Evolutionary conservation across 2,888 invertebrate species (phyloP), one percentile per base, ranked within the genome.

Genomic region (Cataglyphis albicans): DNA sequence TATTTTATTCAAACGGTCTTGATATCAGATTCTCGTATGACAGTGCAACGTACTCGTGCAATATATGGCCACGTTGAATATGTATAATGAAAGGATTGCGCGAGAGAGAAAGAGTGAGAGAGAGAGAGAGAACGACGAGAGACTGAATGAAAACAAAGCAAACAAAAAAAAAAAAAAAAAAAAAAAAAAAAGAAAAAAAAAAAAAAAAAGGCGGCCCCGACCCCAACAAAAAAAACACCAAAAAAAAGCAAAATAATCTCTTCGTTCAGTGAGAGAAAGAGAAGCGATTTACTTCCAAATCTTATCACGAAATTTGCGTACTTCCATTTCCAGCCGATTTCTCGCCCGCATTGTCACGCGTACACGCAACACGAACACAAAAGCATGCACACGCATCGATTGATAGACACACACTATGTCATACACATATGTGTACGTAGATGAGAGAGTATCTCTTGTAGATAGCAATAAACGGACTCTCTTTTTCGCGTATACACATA

Each of bases 391-490:
- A 59, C 57, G 15, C n/a, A 73, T n/a, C 52, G 48, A 68, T 52
- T 12, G 48, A 44, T 38, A 63, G 25, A 44, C 0, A 57, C 0
- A 57, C 6, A 41, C 1, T 15, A 2, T 55, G 82, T 38, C 44
- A 55, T n/a, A 48, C 10, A 38, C 35, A 44, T 18, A 55, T 18
- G 32, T 52, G 29, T 59, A 32, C 38, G 76, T 41, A 59, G 59
- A 83, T 44, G 59, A 65, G 55, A 82, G 38, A 78, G 76, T 78
- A 52, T 83, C 86, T 91, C 90, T 91, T 92, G 92, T 93, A 92
- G 93, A 91, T 93, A 94, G 93, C 92, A 93, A 93, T 94, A 93
- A 93, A 92, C 74, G 80, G 84, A 82, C 81, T 70, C 68, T 68
- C 70, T 68, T 55, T 84, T 91, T 88, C 85, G 88, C 92, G 92